A percentile compares a stretch with the other conserved stretches of the same genome.
Conservation (phyloP, 2,113 vertebrate genomes). For the Cyphomyrus plagiostoma region DNA sequence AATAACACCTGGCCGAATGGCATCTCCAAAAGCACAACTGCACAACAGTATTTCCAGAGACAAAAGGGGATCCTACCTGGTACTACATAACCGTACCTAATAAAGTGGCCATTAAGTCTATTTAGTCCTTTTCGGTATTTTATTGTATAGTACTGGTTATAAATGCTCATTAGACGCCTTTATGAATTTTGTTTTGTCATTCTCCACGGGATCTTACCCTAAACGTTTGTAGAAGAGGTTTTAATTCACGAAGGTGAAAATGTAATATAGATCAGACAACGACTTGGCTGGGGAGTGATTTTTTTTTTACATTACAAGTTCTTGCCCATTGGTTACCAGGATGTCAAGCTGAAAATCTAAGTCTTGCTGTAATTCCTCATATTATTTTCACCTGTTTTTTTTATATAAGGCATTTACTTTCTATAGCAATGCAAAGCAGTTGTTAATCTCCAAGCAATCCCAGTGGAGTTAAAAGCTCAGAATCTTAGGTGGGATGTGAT, state of each 20-base stretch:
- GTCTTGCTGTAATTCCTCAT: neutral
- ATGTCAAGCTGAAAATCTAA: neutral
- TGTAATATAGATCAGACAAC: neutral
- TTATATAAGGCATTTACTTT: neutral
- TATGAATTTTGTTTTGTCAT: neutral
- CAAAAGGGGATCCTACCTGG: neutral
- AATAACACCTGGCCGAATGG: neutral
- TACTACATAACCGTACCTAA: neutral
- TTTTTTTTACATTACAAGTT: neutral
- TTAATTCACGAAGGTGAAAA: neutral
- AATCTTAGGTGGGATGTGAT: slow-evolving; percentile 27
- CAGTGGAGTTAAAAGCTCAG: slow-evolving; percentile 38
- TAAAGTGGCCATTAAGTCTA: neutral
- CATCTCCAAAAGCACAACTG: neutral
- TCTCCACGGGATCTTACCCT: neutral
- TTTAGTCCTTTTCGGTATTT: neutral
- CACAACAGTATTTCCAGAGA: neutral
- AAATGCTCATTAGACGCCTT: neutral
- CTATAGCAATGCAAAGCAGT: neutral
- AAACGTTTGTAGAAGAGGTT: neutral
- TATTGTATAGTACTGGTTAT: neutral
- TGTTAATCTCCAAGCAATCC: neutral
- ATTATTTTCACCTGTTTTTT: neutral
- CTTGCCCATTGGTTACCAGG: neutral
- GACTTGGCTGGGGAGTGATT: neutral